Conservation (phyloP, 2,113 vertebrate species). For the Desmodus rotundus region DNA sequence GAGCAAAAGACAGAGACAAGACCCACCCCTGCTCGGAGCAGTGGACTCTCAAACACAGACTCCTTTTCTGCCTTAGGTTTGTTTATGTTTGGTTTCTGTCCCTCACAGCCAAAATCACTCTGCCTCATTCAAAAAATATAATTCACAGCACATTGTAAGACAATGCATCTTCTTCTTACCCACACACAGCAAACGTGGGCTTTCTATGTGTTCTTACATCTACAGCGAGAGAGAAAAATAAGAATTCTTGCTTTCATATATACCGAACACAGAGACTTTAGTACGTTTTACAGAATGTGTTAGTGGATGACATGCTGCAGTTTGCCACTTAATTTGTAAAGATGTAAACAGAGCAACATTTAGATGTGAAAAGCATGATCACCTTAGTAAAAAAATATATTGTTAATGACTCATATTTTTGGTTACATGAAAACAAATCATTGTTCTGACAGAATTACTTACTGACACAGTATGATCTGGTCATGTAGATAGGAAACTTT, state of each 20-base stretch:
- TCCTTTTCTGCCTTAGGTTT: neutral
- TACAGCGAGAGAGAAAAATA: neutral
- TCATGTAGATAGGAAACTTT: neutral
- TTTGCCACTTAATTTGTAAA: neutral
- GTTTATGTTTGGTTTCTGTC: constrained; percentile 35
- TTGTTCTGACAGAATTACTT: neutral
- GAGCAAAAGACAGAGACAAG: neutral
- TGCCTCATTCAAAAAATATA: constrained; percentile 29
- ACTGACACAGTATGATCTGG: neutral
- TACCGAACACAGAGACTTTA: neutral
- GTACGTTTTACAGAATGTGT: neutral
- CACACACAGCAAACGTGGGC: neutral
- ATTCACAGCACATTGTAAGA: constrained; percentile 18
- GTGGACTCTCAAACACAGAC: neutral
- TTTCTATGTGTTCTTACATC: neutral
- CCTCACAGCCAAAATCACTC: constrained; percentile 15
- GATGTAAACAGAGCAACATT: neutral
- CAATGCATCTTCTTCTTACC: neutral
- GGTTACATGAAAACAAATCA: neutral
- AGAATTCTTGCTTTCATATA: neutral
- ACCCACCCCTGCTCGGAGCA: neutral
- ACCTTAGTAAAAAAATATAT: neutral
- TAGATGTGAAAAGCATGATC: neutral
- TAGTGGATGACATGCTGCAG: neutral
- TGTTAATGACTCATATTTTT: neutral